Base-by-base conservation (phyloP, 30 jellyfish, hydroid and myxozoan genomes). In the Haliclystus octoradiatus region DNA sequence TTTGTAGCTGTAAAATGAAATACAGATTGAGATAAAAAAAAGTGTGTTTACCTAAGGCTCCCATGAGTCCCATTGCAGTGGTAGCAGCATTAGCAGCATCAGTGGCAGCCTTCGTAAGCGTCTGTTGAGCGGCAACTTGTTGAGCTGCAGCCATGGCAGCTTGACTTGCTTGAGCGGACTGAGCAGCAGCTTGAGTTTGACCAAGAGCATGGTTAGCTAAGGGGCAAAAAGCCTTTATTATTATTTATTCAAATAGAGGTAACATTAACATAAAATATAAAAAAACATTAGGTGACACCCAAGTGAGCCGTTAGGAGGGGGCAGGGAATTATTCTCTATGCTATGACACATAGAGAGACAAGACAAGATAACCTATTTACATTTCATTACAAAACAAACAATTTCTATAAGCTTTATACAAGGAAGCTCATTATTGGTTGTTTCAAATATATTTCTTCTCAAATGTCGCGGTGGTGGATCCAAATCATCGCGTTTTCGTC, bases 41-140 rank as follows among this genome's bases (percentile, higher is more conserved):
- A n/a, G n/a, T n/a, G n/a, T n/a, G n/a, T n/a, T 40, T 19, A 40
- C 31, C 69, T 31, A 71, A 28, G 26, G 95, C 95, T 2, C 95
- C 95, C 93, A 84, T 77, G 34, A 84, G 72, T 14, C 95, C 95
- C 87, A 84, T 78, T 30, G 95, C 95, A 32, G 95, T 80, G 5
- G 95, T 84, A 13, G 95, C 95, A 26, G 95, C 95, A 77, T 78
- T 84, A 0, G 95, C 95, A 62, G 95, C 95, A 73, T 84, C 95
- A 74, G 90, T 84, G 0, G 95, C 95, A 12, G 95, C 95, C 67
- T 76, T 84, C 40, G 84, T 84, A 63, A 84, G 62, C 31, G 95
- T 84, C 78, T 84, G 95, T 53, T 84, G 95, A 2, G 95, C 95
- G 3, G 95, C 95, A 33, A 84, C 95, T 72, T 84, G 95, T 69